Conservation (phyloP, 2,113 vertebrate genomes). For the Microcebus lehilahytsara region DNA sequence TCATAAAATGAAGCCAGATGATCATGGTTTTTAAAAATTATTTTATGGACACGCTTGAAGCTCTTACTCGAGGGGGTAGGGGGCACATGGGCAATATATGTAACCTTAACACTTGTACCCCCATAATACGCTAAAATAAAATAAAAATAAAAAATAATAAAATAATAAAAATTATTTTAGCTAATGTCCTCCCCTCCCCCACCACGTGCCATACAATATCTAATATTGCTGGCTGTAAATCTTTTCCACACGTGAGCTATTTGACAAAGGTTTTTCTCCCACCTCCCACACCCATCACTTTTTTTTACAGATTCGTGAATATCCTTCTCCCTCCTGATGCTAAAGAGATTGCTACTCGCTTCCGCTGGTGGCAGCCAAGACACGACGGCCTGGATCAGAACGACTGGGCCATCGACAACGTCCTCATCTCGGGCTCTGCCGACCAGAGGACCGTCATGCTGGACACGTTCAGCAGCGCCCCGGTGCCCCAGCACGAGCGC, state of each 20-base stretch:
- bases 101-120: too few relatives aligned
- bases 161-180: not conserved
- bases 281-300: not conserved
- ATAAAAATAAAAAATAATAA: too few relatives aligned
- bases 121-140: too few relatives aligned
- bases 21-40: not conserved
- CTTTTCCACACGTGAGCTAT: not conserved
- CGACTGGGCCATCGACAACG: slow-evolving; percentile 97
- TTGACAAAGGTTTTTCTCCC: not conserved
- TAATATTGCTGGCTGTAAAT: not conserved
- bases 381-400: slow-evolving; percentile 95
- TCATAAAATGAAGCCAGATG: not conserved
- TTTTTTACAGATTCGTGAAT: slow-evolving; percentile 92
- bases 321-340: slow-evolving; percentile 95
- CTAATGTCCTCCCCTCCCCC: not conserved
- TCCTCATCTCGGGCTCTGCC: slow-evolving; percentile 95
- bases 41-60: not conserved
- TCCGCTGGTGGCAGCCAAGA: slow-evolving; percentile 99
- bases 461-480: slow-evolving; percentile 94
- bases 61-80: too few relatives aligned
- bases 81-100: too few relatives aligned
- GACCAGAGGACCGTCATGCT: slow-evolving; percentile 92
- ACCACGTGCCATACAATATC: not conserved
- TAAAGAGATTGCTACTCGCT: slow-evolving; percentile 91
- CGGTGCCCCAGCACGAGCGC: slow-evolving; percentile 93